Percentiles rank a stretch among this genome's conserved stretches.
phyloP scores from a whole-genome alignment of 2,113 vertebrate genomes.

The Lynx canadensis region DNA sequence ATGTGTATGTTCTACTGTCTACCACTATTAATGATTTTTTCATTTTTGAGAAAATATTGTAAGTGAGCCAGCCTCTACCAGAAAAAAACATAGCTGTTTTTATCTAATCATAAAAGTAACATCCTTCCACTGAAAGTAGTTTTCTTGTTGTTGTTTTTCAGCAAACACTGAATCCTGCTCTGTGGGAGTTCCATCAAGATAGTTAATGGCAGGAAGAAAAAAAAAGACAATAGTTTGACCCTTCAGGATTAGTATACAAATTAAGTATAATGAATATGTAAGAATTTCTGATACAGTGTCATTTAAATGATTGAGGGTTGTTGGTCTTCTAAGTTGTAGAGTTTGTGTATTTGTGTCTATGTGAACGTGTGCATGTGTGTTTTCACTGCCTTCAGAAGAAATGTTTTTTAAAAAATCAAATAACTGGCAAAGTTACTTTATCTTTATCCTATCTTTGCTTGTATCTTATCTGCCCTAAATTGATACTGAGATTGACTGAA shows the following conservation, averaged over 20 bases:
- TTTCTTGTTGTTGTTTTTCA: neutral
- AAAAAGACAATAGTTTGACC: neutral
- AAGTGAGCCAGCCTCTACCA: neutral
- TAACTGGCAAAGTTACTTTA: neutral
- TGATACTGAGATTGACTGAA: neutral
- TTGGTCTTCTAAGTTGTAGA: neutral
- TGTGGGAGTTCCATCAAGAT: neutral
- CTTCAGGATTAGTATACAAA: neutral
- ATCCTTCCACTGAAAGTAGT: neutral
- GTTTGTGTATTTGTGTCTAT: neutral
- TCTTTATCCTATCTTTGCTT: neutral
- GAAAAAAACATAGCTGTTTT: neutral
- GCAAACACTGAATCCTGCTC: neutral
- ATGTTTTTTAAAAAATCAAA: neutral
- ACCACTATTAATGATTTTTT: neutral
- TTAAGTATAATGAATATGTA: neutral
- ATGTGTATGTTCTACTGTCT: neutral
- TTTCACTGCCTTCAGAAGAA: neutral
- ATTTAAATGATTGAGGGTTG: neutral
- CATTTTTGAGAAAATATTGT: neutral
- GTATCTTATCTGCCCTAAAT: neutral
- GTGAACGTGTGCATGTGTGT: neutral
- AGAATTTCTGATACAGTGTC: neutral
- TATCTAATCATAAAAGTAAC: neutral
- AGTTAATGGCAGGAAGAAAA: neutral